These are phyloP conservation scores for Protobothrops mucrosquamatus DNA, from an alignment of 2,113 vertebrate species.

Conservation along the genomic window DNA sequence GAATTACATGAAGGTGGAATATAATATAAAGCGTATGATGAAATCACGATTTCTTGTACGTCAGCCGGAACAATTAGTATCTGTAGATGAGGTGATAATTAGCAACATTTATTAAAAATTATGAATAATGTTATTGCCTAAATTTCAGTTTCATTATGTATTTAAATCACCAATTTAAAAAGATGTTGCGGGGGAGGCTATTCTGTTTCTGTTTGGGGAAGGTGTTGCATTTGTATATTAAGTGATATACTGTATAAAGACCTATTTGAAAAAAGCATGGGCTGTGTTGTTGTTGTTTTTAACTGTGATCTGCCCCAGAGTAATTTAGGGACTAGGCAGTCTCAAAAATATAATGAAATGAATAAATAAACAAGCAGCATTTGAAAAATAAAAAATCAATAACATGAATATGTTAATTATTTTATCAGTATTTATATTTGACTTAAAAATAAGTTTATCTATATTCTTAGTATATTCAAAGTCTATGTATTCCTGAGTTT, in stretches of 20 bases:
- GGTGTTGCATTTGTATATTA: slow-evolving; percentile 4
- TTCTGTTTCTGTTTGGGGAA: not conserved
- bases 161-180: not conserved
- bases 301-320: not conserved
- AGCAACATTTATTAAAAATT: slow-evolving; percentile 1
- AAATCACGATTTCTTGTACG: slow-evolving; percentile 5
- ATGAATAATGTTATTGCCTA: not conserved
- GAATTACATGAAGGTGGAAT: slow-evolving; percentile 29
- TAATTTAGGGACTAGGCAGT: slow-evolving; percentile 41
- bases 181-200: not conserved
- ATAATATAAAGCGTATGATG: not conserved
- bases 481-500: slow-evolving; percentile 22
- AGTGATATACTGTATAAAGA: not conserved
- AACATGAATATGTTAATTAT: not conserved
- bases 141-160: not conserved
- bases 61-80: not conserved
- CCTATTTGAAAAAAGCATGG: not conserved
- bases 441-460: not conserved
- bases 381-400: slow-evolving; percentile 22
- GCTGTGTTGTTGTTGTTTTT: not conserved
- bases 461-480: not conserved
- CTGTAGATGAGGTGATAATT: not conserved
- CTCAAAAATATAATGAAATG: slow-evolving; percentile 5
- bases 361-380: slow-evolving; percentile 51
- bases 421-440: slow-evolving; percentile 42